Conservation (phyloP, 2,113 vertebrate genomes). For the Podiceps cristatus region DNA sequence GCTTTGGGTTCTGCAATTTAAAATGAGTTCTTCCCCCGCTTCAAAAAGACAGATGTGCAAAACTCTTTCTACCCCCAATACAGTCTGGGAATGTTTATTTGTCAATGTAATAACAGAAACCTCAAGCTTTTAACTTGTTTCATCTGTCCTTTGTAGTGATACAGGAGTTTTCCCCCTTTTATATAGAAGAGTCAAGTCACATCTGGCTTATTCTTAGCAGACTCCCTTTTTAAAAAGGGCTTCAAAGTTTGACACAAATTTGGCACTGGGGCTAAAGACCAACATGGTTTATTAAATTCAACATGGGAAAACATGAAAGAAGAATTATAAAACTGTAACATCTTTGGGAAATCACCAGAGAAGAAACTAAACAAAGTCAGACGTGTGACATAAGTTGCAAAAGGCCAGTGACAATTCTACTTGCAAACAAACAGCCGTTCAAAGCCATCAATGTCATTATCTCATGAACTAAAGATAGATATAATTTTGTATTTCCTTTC, state of each 20-base stretch:
- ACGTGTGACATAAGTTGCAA: not conserved
- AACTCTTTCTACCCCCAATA: not conserved
- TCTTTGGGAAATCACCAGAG: not conserved
- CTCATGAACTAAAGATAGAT: not conserved
- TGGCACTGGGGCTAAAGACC: not conserved
- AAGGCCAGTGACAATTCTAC: not conserved
- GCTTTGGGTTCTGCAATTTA: not conserved
- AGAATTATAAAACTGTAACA: not conserved
- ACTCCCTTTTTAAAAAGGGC: not conserved
- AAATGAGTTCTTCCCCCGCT: not conserved
- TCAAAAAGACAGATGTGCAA: not conserved
- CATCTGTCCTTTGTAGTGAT: not conserved
- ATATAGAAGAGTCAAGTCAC: not conserved
- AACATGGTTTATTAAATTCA: not conserved
- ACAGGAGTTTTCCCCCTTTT: not conserved
- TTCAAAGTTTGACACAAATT: not conserved
- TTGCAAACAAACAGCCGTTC: not conserved
- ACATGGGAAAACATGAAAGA: not conserved
- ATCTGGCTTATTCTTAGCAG: not conserved
- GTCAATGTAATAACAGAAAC: not conserved
- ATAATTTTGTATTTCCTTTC: not conserved
- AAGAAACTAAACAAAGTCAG: not conserved
- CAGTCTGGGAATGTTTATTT: not conserved
- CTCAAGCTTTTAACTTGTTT: not conserved
- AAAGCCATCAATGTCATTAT: not conserved